These are phyloP conservation scores for Ecliptopera silaceata DNA, from an alignment of 2,888 invertebrate genomes.

Conservation along the genomic window DNA sequence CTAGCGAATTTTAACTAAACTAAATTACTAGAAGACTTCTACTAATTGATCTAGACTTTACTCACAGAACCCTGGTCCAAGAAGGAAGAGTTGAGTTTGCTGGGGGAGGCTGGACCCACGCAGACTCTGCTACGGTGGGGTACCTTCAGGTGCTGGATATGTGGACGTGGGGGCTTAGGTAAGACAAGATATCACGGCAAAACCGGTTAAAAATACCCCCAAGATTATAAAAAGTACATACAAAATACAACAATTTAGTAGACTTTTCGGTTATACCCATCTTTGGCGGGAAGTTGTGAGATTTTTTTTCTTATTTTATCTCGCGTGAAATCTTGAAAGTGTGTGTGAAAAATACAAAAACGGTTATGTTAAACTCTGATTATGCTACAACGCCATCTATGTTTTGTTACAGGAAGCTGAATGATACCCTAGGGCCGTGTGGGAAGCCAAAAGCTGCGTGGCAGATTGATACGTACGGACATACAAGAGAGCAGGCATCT, in stretches of 20 bases:
- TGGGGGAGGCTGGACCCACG: slow-evolving; percentile 83
- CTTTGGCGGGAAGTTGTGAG: too few relatives aligned
- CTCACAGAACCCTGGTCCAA: slow-evolving; percentile 77
- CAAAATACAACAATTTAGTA: too few relatives aligned
- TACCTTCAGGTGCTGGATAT: slow-evolving; percentile 89
- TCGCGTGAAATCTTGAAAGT: too few relatives aligned
- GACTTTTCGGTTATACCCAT: too few relatives aligned
- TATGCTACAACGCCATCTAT: not conserved
- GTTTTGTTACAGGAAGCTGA: slow-evolving; percentile 76
- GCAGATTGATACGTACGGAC: slow-evolving; percentile 95
- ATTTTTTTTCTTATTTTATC: too few relatives aligned
- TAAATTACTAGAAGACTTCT: too few relatives aligned
- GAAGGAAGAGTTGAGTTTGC: slow-evolving; percentile 84
- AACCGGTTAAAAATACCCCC: not conserved
- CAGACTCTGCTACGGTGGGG: slow-evolving; percentile 85
- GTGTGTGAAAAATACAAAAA: too few relatives aligned
- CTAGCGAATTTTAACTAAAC: too few relatives aligned
- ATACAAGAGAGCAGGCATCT: slow-evolving; percentile 86
- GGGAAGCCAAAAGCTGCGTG: slow-evolving; percentile 90
- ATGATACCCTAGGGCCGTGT: slow-evolving; percentile 88
- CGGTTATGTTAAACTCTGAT: too few relatives aligned
- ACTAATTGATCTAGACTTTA: not conserved
- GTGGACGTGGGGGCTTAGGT: slow-evolving; percentile 87
- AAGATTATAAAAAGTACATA: too few relatives aligned
- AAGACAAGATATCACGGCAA: too few relatives aligned